Conservation (phyloP, 2,797 vertebrate genomes). For the Eospalax fontanierii region DNA sequence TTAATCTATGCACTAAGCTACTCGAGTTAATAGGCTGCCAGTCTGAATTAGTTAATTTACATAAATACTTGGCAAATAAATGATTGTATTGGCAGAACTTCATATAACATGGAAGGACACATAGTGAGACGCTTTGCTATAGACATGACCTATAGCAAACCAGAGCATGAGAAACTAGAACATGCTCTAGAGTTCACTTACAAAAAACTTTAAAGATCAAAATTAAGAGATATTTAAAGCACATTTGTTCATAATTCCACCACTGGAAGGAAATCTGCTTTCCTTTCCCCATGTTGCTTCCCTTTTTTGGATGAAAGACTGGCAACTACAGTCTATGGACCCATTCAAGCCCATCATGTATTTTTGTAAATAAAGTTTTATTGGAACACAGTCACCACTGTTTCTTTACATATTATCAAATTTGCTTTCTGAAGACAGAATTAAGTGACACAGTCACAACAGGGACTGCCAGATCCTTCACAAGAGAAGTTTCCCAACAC, state of each 20-base stretch:
- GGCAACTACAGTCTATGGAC: not conserved
- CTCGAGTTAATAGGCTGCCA: not conserved
- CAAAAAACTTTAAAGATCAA: slow-evolving; percentile 9
- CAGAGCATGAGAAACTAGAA: not conserved
- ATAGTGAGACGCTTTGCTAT: not conserved
- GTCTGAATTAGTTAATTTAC: not conserved
- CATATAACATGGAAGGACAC: not conserved
- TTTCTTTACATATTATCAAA: not conserved
- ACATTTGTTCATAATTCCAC: not conserved
- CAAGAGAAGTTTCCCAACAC: not conserved
- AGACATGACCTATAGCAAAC: not conserved
- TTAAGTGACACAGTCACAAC: not conserved
- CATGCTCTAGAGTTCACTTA: not conserved
- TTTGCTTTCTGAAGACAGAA: not conserved
- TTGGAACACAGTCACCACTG: not conserved
- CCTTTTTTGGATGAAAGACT: not conserved
- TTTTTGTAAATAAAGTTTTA: slow-evolving; percentile 53
- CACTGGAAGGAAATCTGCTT: not conserved
- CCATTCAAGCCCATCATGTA: not conserved
- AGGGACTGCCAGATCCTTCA: not conserved
- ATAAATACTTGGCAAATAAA: not conserved
- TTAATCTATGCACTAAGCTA: not conserved
- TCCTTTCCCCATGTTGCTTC: not conserved
- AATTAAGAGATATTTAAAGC: slow-evolving; percentile 8
- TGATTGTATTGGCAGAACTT: not conserved